A percentile compares a stretch with the other conserved stretches of the same genome.
phyloP scores from a whole-genome alignment of 2,888 invertebrate species.

The Coleophora deauratella region DNA sequence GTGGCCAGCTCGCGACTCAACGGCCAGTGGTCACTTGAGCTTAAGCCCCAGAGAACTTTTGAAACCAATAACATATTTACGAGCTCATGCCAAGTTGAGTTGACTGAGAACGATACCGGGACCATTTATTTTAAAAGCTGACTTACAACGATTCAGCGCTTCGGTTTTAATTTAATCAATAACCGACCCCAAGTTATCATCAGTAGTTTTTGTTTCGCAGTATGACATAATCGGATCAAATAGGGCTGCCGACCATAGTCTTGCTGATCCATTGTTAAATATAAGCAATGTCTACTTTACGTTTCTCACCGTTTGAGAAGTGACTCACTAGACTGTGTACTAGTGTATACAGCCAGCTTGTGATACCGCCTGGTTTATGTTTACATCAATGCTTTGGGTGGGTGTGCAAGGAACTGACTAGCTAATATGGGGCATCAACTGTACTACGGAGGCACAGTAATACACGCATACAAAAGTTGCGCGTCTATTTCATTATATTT shows the following conservation, averaged over 20 bases:
- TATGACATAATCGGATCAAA: constrained; percentile 64
- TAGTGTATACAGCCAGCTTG: too few species aligned
- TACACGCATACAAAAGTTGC: too few species aligned
- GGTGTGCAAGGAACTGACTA: too few species aligned
- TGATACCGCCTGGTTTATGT: too few species aligned
- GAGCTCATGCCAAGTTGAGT: neutral
- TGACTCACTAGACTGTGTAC: constrained; percentile 55
- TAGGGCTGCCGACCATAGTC: constrained; percentile 18
- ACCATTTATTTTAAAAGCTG: too few species aligned
- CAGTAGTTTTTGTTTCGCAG: constrained; percentile 41
- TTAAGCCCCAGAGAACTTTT: neutral
- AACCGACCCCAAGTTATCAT: constrained; percentile 4
- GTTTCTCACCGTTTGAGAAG: constrained; percentile 50
- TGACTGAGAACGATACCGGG: too few species aligned
- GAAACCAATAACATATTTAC: neutral
- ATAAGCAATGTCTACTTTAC: constrained; percentile 53
- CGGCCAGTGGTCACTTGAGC: too few species aligned
- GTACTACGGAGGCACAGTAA: too few species aligned
- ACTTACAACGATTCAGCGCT: too few species aligned
- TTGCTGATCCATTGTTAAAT: constrained; percentile 58
- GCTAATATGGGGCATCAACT: too few species aligned
- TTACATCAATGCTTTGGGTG: too few species aligned
- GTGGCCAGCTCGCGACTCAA: constrained; percentile 7
- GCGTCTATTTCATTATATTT: too few species aligned
- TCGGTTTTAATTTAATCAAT: constrained; percentile 8